A percentile compares a stretch with the other conserved stretches of the same genome.
These are phyloP conservation scores for Chelon auratus DNA, from an alignment of 2,797 vertebrate genomes.

Conservation along the genomic window DNA sequence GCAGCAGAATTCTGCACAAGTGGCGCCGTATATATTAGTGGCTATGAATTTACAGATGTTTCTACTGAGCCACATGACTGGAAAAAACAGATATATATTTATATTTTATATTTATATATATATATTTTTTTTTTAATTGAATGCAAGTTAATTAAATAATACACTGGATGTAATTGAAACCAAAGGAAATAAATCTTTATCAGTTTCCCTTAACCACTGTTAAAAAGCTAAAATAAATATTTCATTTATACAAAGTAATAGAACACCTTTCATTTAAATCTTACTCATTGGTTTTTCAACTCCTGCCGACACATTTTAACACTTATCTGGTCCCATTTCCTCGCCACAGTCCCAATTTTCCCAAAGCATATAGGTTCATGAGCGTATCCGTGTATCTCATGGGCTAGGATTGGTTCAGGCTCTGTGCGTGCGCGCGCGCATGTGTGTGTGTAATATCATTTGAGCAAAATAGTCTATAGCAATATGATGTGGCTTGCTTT, in stretches of 20 bases:
- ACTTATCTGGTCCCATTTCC: slow-evolving; percentile 5
- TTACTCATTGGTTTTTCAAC: no score
- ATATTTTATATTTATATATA: neutral
- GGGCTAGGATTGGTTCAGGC: neutral
- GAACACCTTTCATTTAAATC: no score
- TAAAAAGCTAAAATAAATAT: neutral
- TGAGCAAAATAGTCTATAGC: neutral
- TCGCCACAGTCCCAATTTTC: neutral
- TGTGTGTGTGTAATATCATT: neutral
- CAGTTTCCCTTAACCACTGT: neutral
- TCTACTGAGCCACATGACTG: neutral
- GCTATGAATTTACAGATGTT: slow-evolving; percentile 17
- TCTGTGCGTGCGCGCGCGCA: neutral
- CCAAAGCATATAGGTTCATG: neutral
- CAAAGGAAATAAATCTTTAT: neutral
- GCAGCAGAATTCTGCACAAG: neutral
- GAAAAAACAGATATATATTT: neutral
- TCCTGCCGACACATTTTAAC: neutral
- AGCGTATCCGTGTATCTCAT: neutral
- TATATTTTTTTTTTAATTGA: neutral
- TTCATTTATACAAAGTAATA: no score
- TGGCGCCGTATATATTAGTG: slow-evolving; percentile 9
- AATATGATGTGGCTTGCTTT: neutral
- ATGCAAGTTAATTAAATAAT: neutral
- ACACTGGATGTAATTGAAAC: neutral